Conservation (phyloP, 2,113 vertebrate species). For the Eudyptes chrysolophus region DNA sequence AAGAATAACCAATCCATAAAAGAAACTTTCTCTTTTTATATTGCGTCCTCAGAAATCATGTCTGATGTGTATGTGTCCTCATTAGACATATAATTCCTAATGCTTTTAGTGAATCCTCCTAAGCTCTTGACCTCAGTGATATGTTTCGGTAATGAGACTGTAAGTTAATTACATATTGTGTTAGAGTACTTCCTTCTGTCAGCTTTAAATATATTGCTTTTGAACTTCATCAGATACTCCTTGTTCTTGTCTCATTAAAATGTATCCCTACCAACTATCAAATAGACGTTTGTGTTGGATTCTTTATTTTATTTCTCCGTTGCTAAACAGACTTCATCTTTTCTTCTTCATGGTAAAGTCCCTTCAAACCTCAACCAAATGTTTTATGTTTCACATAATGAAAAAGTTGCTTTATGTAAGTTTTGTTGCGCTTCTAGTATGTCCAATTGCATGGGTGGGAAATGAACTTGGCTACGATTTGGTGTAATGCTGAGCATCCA, state of each 20-base stretch:
- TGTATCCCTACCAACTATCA: not conserved
- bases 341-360: not conserved
- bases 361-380: not conserved
- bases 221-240: not conserved
- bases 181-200: constrained; percentile 21
- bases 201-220: not conserved
- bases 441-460: not conserved
- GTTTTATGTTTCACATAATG: not conserved
- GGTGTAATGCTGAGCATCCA: not conserved
- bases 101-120: constrained; percentile 1
- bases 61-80: not conserved
- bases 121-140: constrained; percentile 10
- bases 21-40: not conserved
- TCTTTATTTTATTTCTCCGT: not conserved
- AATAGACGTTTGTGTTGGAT: not conserved
- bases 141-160: not conserved
- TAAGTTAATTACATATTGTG: constrained; percentile 48
- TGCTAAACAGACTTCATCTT: not conserved
- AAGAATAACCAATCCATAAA: not conserved
- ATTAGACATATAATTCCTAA: not conserved
- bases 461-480: not conserved
- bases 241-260: not conserved
- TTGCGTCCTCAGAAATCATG: not conserved
- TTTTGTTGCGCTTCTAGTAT: not conserved
- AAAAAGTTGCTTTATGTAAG: not conserved